Evolutionary conservation across 92 coral and sea anemone species (phyloP).

Genomic region (Umimayanthus chanpuru): DNA sequence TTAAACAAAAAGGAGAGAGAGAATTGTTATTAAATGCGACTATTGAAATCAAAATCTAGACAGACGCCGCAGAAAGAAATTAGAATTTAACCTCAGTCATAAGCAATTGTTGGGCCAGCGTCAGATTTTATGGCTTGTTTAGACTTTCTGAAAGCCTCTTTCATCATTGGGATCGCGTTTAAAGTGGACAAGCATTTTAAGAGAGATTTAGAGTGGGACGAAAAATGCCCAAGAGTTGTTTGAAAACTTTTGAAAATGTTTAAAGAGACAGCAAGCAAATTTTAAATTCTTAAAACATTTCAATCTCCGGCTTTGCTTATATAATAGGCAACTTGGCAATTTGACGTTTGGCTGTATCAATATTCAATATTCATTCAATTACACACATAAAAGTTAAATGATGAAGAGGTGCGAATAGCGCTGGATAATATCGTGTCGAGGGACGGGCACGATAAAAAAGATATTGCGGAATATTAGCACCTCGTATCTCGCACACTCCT

Average conservation of each 20-base stretch:
- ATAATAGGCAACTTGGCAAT: neutral
- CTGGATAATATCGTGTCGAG: neutral
- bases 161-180: neutral
- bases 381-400: neutral
- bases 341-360: neutral
- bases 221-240: neutral
- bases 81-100: slow-evolving; percentile 10
- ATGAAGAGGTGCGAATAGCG: slow-evolving; percentile 10
- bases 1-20: neutral
- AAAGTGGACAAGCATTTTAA: neutral
- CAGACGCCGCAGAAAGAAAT: slow-evolving; percentile 19
- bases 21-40: neutral
- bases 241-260: neutral
- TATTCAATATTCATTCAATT: slow-evolving; percentile 8
- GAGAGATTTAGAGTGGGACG: neutral
- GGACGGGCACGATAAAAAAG: neutral
- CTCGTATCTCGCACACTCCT: slow-evolving; percentile 20
- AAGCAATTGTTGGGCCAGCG: neutral
- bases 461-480: slow-evolving; percentile 13
- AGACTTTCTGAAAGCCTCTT: neutral
- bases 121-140: slow-evolving; percentile 8
- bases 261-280: neutral
- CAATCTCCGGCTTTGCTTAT: neutral
- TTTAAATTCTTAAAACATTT: neutral
- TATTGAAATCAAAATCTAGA: neutral